These are phyloP conservation scores for Pelochelys cantorii DNA, from an alignment of 2,797 vertebrate genomes.

Conservation along the genomic window DNA sequence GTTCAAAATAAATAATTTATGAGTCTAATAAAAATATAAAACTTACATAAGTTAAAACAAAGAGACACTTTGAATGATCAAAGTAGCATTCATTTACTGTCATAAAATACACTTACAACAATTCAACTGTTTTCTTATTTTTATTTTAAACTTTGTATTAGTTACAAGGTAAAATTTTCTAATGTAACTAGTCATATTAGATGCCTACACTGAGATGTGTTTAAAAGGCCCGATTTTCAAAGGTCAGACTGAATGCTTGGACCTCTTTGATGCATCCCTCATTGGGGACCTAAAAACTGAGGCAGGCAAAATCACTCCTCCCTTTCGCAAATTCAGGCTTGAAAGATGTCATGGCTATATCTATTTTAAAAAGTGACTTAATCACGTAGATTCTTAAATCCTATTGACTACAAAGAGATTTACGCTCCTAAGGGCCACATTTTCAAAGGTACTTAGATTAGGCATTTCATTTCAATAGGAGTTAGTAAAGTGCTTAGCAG, in stretches of 20 bases:
- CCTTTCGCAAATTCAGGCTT: neutral
- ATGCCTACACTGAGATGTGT: neutral
- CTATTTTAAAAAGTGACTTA: neutral
- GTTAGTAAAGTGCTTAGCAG: too few species aligned
- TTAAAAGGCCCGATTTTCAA: neutral
- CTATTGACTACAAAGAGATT: neutral
- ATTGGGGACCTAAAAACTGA: neutral
- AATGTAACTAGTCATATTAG: neutral
- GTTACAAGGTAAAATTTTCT: neutral
- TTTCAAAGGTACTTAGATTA: neutral
- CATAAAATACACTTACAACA: neutral
- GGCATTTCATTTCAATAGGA: neutral
- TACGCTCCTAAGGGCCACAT: neutral
- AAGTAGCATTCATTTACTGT: neutral
- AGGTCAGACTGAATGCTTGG: neutral
- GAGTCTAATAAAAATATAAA: fast-evolving
- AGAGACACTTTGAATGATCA: too few species aligned
- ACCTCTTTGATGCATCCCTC: neutral
- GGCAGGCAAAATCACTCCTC: neutral
- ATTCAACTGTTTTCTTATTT: neutral
- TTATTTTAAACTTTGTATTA: neutral
- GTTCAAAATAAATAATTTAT: too few species aligned
- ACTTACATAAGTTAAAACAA: neutral
- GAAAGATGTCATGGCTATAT: neutral
- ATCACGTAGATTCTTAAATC: neutral